A percentile compares a stretch with the other conserved stretches of the same genome.
Conservation (phyloP, 2,797 vertebrate species). For the Zalophus californianus region DNA sequence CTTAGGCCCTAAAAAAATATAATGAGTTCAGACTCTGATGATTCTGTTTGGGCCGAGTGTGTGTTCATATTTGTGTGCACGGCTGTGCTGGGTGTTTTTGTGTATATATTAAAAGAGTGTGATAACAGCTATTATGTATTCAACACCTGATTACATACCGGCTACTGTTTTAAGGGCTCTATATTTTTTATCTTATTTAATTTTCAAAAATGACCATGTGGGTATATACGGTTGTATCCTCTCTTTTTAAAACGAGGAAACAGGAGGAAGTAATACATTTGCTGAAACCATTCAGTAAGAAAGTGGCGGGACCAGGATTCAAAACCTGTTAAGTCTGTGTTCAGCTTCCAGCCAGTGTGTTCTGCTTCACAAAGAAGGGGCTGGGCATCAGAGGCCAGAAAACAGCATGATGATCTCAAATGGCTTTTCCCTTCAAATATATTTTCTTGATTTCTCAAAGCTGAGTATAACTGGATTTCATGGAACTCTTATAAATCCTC, state of each 20-base stretch:
- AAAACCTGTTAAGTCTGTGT: neutral
- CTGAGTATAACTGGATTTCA: neutral
- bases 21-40: neutral
- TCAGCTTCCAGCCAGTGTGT: neutral
- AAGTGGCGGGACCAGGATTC: neutral
- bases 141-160: neutral
- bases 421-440: neutral
- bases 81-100: neutral
- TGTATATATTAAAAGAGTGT: neutral
- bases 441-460: neutral
- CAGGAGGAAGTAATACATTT: neutral
- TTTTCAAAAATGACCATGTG: neutral
- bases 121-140: neutral
- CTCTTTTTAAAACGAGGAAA: neutral
- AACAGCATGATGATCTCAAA: neutral
- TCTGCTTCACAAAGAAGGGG: neutral
- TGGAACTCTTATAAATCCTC: neutral
- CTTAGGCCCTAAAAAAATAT: neutral
- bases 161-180: neutral
- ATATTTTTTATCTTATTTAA: slow-evolving; percentile 28
- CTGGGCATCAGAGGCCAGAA: neutral
- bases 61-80: neutral
- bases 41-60: neutral
- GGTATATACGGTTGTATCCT: fast-evolving
- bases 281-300: neutral